These are phyloP conservation scores for Peribatodes rhomboidaria DNA, from an alignment of 2,888 invertebrate species.

Conservation along the genomic window DNA sequence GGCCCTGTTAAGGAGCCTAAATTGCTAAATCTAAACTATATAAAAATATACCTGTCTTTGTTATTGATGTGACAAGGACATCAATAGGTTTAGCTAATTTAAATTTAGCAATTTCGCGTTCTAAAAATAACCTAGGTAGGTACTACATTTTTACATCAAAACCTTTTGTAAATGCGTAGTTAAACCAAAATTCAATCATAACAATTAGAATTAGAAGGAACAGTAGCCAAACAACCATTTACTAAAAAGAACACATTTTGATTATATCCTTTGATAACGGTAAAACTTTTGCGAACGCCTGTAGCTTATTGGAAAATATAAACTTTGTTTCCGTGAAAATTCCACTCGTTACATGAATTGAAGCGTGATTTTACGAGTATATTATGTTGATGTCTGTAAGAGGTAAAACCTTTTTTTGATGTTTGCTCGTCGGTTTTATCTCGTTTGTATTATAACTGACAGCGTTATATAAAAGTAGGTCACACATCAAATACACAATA, in stretches of 20 bases:
- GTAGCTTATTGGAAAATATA: constrained; percentile 42
- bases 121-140: no score
- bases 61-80: no score
- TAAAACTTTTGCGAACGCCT: constrained; percentile 41
- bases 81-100: no score
- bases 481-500: no score
- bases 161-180: neutral
- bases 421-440: constrained; percentile 19
- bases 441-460: constrained; percentile 8
- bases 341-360: constrained; percentile 31
- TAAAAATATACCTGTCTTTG: no score
- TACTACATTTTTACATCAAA: neutral
- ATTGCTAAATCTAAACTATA: no score
- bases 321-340: constrained; percentile 37
- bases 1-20: no score
- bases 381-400: constrained; percentile 19
- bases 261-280: constrained; percentile 39
- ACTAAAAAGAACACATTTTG: constrained; percentile 42
- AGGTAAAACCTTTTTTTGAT: constrained; percentile 24
- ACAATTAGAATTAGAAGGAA: neutral
- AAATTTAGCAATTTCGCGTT: no score
- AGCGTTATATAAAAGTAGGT: constrained; percentile 5
- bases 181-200: neutral
- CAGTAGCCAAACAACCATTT: constrained; percentile 39
- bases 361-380: constrained; percentile 29